Conservation (phyloP, 1,140 invertebrate genomes). For the Pseudomyrmex flavicornis region DNA sequence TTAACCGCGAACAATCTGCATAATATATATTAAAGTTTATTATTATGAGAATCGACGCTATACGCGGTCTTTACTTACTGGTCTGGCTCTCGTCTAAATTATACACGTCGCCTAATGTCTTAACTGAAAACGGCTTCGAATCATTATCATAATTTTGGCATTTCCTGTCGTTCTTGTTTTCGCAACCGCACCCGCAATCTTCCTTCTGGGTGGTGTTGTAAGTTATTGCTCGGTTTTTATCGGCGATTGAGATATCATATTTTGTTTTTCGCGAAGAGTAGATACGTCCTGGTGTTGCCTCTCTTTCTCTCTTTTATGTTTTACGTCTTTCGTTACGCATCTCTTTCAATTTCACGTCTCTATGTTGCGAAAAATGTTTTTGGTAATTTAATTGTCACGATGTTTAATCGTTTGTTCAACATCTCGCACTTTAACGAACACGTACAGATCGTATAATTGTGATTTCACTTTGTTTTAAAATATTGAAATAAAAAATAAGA, state of each 20-base stretch:
- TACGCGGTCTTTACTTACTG: constrained; percentile 79
- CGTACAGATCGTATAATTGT: too few relatives aligned
- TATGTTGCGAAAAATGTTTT: not conserved
- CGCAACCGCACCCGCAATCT: constrained; percentile 79
- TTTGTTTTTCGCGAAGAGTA: constrained; percentile 11
- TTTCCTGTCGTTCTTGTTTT: constrained; percentile 80
- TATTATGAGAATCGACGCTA: constrained; percentile 77
- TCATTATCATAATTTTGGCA: constrained; percentile 85
- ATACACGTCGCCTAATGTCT: constrained; percentile 84
- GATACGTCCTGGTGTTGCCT: not conserved
- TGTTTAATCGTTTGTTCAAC: not conserved
- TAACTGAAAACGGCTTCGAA: constrained; percentile 83
- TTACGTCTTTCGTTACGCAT: too few relatives aligned
- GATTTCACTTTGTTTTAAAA: not conserved
- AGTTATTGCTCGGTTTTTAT: constrained; percentile 81
- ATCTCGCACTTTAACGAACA: not conserved
- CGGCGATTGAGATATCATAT: constrained; percentile 82
- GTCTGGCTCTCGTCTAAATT: constrained; percentile 82
- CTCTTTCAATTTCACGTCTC: constrained; percentile 16
- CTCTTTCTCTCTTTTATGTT: not conserved
- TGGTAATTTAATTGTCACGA: not conserved
- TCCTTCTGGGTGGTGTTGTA: constrained; percentile 82
- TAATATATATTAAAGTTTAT: constrained; percentile 84
- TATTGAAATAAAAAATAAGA: not conserved
- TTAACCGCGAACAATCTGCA: constrained; percentile 77